Base-by-base conservation (phyloP, 2,888 invertebrate genomes). In the Phymatocera aterrima region DNA sequence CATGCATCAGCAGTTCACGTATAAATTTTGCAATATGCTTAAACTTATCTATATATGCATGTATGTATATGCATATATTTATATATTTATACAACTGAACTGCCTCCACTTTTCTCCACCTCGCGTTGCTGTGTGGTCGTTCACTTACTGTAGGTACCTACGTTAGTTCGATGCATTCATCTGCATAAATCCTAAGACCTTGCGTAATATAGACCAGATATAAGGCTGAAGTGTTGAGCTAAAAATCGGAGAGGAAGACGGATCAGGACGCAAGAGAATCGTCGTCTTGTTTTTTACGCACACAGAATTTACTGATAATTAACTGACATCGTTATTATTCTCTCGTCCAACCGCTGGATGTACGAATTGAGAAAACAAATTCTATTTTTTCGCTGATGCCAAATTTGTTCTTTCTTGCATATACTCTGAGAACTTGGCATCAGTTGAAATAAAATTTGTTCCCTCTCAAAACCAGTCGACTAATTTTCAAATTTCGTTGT, bases 131-230 rank as follows among this genome's bases (percentile, higher is more conserved):
- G 34, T 64, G 31, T 31, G 3, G 37, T 64, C 64, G 64, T 64
- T 64, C n/a, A 60, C 60, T 60, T 34, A 57, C 57, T n/a, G n/a
- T n/a, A n/a, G n/a, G 8, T 1, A 43, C 8, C 43, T 43, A 43
- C 1, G 1, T 64, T 10, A 40, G 68, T 68, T 24, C 68, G 64
- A 68, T 68, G 43, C 68, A 68, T 68, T 68, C 46, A 68, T 68
- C 24, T 68, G 68, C 68, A 68, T 68, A 68, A 68, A 68, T 68
- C 43, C 46, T 21, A 34, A 37, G 21, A 68, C 15, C 24, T 68
- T 40, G 46, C 68, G 68, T 68, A 68, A 68, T 24, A 21, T 18
- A 15, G 24, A 46, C 68, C 46, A 43, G 68, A 68, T 24, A 15
- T 43, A 2, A 31, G 15, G 31, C 15, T 18, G n/a, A 1, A 46